Percentiles rank a stretch among this genome's conserved stretches.
Conservation (phyloP, 2,797 vertebrate genomes). For the Notoglanidium macrostoma region DNA sequence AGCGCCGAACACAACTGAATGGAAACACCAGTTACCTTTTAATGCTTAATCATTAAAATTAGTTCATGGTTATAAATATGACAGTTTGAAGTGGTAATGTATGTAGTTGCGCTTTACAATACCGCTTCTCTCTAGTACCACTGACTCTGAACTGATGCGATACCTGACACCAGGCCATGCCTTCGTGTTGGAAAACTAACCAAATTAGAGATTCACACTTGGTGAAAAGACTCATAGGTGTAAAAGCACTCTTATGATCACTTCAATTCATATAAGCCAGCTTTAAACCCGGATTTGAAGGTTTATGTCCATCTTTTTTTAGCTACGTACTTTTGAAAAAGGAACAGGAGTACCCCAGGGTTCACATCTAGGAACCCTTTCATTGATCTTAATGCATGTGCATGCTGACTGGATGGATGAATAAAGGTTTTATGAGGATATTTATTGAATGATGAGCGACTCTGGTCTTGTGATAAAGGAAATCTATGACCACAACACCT, state of each 20-base stretch:
- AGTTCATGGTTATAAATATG: background rate
- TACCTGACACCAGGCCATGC: background rate
- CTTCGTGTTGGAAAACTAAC: background rate
- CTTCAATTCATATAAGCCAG: background rate
- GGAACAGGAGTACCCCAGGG: conserved; percentile 16
- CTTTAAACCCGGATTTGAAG: background rate
- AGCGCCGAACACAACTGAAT: background rate
- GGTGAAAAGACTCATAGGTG: background rate
- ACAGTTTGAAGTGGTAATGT: background rate
- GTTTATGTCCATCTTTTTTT: background rate
- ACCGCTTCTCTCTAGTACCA: background rate
- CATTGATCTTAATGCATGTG: background rate
- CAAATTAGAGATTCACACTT: background rate
- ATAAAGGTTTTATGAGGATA: background rate
- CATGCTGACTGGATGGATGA: background rate
- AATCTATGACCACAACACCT: background rate
- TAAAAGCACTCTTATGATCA: background rate
- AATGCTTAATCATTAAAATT: background rate
- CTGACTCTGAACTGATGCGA: background rate
- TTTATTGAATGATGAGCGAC: background rate
- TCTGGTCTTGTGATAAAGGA: background rate
- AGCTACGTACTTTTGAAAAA: background rate
- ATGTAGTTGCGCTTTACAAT: background rate
- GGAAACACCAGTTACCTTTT: background rate
- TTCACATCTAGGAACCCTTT: background rate